Conservation (phyloP, 2,797 vertebrate genomes). For the Peromyscus aztecus region DNA sequence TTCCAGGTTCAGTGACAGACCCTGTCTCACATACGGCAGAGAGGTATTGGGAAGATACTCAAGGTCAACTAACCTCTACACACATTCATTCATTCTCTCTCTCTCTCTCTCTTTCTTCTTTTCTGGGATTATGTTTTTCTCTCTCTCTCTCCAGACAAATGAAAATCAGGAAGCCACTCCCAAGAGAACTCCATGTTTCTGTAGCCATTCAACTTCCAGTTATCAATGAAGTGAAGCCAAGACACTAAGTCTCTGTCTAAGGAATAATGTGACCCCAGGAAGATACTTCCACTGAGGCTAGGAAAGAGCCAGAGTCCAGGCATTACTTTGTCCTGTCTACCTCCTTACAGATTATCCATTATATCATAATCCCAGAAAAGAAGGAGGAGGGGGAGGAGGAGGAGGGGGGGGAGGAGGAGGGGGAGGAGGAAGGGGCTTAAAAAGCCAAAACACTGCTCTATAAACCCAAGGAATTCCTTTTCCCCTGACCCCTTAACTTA, state of each 20-base stretch:
- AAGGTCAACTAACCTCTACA: background rate
- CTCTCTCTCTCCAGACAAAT: background rate
- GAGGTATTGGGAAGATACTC: background rate
- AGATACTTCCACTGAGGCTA: background rate
- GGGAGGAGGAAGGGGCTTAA: background rate
- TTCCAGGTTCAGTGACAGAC: background rate
- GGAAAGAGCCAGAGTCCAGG: background rate
- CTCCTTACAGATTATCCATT: background rate
- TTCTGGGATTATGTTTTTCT: no score
- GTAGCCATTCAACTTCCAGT: conserved; percentile 14
- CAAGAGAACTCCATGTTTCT: background rate
- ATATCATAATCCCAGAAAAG: background rate
- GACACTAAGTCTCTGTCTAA: background rate
- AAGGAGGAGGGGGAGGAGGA: background rate
- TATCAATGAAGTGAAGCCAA: conserved; percentile 1
- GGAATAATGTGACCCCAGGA: background rate
- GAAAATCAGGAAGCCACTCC: background rate
- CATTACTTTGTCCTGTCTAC: background rate
- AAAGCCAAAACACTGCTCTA: background rate
- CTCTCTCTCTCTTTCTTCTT: background rate
- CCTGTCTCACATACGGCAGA: background rate
- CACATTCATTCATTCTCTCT: background rate
- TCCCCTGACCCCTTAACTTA: background rate
- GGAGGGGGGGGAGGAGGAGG: no score
- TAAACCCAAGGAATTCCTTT: background rate